Base-by-base conservation (phyloP, 2,797 vertebrate genomes). In the Neosilurus hyrtlii region DNA sequence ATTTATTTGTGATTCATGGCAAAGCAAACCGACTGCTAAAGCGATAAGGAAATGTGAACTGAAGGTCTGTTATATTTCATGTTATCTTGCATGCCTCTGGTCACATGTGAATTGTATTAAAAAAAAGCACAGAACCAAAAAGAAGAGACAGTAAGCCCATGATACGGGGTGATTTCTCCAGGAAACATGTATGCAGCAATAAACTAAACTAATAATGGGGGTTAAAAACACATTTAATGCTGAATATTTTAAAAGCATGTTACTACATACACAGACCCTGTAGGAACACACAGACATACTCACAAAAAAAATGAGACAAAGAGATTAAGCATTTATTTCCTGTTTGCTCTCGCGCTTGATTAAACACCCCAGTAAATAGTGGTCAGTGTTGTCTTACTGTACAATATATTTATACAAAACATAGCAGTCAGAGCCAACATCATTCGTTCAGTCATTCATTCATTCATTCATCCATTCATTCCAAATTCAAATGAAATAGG, bases 401-500 rank as follows among this genome's bases (percentile, higher is more conserved):
- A 95, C 86, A 88, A 85, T 83, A 83, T 94, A 95, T 74, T 81
- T 95, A 95, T 95, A 94, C 79, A 87, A 86, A 88, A 88, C 86
- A 78, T 81, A 87, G 87, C 88, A 89, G 95, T 92, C 92, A 80
- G 82, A 88, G 83, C 85, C 86, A 70, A 84, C 88, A 57, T 71
- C 83, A 86, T 86, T 88, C 86, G 84, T 78, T 78, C 71, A 81
- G 81, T 84, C 54, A 81, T 62, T 82, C 74, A 85, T 65, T 86
- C 87, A 82, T 71, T 87, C 30, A 30, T 30, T 30, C 30, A 30
- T 30, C 30, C 30, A 30, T 30, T 30, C 84, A 83, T 93, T 92
- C 91, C 91, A 67, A 83, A 78, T 86, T 95, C 90, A 91, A 91
- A 96, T 91, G 93, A 96, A 92, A 94, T 94, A 92, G 95, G 94